Evolutionary conservation across 2,113 vertebrate species (phyloP).

Genomic region (Poeciliopsis occidentalis): DNA sequence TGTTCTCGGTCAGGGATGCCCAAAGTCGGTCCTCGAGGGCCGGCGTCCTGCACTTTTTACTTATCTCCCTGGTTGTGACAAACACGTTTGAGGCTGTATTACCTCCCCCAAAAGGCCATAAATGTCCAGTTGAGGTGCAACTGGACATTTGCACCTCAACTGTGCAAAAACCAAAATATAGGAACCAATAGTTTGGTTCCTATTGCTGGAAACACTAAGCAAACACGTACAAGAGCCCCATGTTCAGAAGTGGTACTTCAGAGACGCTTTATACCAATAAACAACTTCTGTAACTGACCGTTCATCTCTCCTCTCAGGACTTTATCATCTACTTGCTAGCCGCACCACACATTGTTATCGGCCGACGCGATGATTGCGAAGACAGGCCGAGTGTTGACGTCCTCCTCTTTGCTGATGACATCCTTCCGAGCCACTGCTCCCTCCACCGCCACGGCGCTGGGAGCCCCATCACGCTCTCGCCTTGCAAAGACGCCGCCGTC

Average conservation of each 20-base stretch:
- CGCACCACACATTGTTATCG: conserved; percentile 65
- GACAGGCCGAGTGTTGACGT: conserved; percentile 49
- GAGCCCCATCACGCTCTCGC: conserved; percentile 54
- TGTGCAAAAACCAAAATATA: too few species aligned
- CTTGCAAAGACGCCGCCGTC: conserved; percentile 58
- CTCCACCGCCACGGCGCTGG: conserved; percentile 51
- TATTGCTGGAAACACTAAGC: not conserved
- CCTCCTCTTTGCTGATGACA: conserved; percentile 74
- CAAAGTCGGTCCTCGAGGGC: too few species aligned
- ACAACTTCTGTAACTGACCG: not conserved
- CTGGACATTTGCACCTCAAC: too few species aligned
- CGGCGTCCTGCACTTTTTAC: too few species aligned
- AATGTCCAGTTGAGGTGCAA: not conserved
- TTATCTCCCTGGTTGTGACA: not conserved
- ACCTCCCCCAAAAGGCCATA: not conserved
- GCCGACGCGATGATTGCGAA: conserved; percentile 40
- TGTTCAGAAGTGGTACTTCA: not conserved
- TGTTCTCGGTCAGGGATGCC: too few species aligned
- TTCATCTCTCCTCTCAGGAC: conserved; percentile 69
- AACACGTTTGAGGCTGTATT: not conserved
- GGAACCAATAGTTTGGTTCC: not conserved
- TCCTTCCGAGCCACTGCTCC: conserved; percentile 74
- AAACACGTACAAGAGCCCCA: not conserved
- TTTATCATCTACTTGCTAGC: conserved; percentile 79
- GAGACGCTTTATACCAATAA: not conserved